Evolutionary conservation across 2,888 invertebrate species (phyloP).

Genomic region (Loripinus fragilis): DNA sequence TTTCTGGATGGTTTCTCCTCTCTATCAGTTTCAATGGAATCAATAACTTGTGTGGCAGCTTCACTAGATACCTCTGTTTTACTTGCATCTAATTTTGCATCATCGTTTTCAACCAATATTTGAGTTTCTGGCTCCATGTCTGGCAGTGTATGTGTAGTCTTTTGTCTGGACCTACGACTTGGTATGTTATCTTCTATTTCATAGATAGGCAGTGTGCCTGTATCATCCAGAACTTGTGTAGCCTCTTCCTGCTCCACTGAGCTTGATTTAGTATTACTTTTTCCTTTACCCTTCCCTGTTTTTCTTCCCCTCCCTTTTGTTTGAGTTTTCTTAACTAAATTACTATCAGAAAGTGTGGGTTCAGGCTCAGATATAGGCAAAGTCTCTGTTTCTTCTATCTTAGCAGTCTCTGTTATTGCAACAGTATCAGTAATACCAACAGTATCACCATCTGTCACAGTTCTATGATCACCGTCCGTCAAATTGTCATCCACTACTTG

Average conservation of each 20-base stretch:
- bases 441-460: neutral
- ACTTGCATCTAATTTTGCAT: neutral
- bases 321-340: neutral
- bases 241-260: neutral
- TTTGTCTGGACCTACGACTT: neutral
- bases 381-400: neutral
- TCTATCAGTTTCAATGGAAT: slow-evolving; percentile 15
- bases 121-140: slow-evolving; percentile 5
- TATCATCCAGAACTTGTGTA: neutral
- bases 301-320: slow-evolving; percentile 22
- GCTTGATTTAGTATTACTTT: neutral
- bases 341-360: neutral
- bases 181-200: neutral
- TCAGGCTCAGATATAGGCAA: slow-evolving; percentile 10
- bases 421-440: neutral
- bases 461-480: slow-evolving; percentile 18
- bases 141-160: neutral
- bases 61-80: slow-evolving; percentile 15
- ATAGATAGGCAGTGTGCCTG: neutral
- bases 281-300: neutral
- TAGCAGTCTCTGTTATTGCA: neutral
- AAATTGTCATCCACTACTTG: slow-evolving; percentile 43
- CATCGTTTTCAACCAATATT: neutral
- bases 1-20: neutral
- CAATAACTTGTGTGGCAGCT: slow-evolving; percentile 26